Evolutionary conservation across 2,888 invertebrate genomes (phyloP).

Genomic region (Lepas anatifera): DNA sequence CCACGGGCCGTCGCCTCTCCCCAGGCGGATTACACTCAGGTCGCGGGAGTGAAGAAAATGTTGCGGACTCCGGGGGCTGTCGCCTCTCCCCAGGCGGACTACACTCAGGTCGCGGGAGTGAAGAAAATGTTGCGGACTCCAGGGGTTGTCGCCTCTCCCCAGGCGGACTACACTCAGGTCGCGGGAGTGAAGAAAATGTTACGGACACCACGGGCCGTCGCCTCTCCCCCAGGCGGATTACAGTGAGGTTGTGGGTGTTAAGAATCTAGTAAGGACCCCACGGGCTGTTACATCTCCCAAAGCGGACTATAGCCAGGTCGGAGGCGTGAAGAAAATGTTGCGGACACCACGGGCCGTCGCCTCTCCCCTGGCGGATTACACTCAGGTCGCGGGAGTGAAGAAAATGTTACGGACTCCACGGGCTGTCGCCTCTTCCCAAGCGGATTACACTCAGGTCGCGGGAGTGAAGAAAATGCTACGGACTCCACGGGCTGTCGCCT

Average conservation of each 20-base stretch:
- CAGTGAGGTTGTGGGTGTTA: not conserved
- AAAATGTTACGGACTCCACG: constrained; percentile 13
- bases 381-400: too few relatives aligned
- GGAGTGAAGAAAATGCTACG: not conserved
- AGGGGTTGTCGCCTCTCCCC: not conserved
- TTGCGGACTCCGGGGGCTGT: not conserved
- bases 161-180: not conserved
- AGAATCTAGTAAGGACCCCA: constrained; percentile 13
- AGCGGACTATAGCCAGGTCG: not conserved
- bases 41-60: not conserved
- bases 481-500: too few relatives aligned
- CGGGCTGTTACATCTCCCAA: not conserved
- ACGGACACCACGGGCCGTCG: too few relatives aligned
- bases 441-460: not conserved
- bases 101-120: too few relatives aligned
- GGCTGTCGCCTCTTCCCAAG: not conserved
- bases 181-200: not conserved
- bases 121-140: constrained; percentile 14
- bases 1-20: not conserved
- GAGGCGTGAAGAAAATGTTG: not conserved
- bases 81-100: too few relatives aligned
- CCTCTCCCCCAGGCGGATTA: not conserved
- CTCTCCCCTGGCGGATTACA: too few relatives aligned
- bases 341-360: not conserved
- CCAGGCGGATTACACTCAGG: not conserved